Conservation (phyloP, 2,113 vertebrate genomes). For the Piaya cayana region DNA sequence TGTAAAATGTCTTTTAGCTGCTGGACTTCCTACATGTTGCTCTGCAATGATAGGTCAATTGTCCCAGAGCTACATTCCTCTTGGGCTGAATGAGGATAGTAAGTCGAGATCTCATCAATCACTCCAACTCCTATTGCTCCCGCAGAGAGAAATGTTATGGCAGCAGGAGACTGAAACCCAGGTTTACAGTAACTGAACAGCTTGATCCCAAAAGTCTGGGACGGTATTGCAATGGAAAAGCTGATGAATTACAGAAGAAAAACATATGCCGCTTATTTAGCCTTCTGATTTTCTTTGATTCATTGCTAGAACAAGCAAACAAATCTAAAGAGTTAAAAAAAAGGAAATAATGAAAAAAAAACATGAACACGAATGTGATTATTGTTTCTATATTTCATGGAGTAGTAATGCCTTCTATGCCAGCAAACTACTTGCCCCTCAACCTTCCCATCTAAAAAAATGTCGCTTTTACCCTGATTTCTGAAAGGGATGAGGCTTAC, state of each 20-base stretch:
- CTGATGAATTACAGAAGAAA: slow-evolving; percentile 44
- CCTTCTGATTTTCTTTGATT: slow-evolving; percentile 30
- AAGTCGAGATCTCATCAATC: slow-evolving; percentile 45
- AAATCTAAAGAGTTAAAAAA: not conserved
- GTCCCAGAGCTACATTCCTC: not conserved
- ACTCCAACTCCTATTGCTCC: slow-evolving; percentile 15
- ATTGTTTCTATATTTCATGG: not conserved
- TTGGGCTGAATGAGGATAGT: not conserved
- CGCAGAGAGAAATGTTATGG: slow-evolving; percentile 35
- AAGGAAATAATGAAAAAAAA: not conserved
- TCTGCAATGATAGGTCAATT: slow-evolving; percentile 35
- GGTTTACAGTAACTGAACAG: slow-evolving; percentile 42
- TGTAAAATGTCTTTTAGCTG: not conserved
- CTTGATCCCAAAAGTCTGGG: slow-evolving; percentile 32
- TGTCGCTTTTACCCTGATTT: not conserved
- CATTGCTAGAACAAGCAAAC: slow-evolving; percentile 24
- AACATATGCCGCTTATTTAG: slow-evolving; percentile 24
- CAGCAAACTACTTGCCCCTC: fast-evolving
- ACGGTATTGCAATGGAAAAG: slow-evolving; percentile 22
- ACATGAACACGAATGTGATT: not conserved
- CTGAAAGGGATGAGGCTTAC: not conserved
- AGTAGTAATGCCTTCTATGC: not conserved
- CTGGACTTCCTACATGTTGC: not conserved
- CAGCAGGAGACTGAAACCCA: slow-evolving; percentile 20
- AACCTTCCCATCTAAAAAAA: not conserved